Evolutionary conservation across 1,140 invertebrate genomes (phyloP).

Genomic region (Drosophila sp.): DNA sequence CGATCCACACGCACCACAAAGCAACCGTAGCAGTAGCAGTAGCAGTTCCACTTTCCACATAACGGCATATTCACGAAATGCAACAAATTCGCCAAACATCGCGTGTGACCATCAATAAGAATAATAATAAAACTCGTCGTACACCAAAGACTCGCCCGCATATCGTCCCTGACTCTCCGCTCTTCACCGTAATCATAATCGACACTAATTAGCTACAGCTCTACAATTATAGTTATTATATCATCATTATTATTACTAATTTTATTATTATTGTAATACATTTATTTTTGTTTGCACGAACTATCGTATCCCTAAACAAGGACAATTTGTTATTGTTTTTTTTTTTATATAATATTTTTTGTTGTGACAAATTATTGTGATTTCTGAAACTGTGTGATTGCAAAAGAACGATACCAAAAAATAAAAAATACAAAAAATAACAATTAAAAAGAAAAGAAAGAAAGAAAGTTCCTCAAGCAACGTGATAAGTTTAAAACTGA

Average conservation of each 20-base stretch:
- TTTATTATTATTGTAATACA: conserved; percentile 12
- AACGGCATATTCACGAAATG: conserved; percentile 48
- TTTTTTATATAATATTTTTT: conserved; percentile 24
- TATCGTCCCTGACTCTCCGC: conserved; percentile 12
- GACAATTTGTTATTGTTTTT: conserved; percentile 22
- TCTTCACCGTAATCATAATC: neutral
- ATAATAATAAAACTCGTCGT: conserved; percentile 29
- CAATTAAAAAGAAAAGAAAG: conserved; percentile 51
- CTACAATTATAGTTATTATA: neutral
- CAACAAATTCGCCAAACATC: conserved; percentile 52
- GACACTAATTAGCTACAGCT: conserved; percentile 28
- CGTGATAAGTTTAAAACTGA: conserved; percentile 65
- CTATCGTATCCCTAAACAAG: neutral
- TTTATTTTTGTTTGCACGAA: conserved; percentile 26
- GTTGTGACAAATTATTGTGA: conserved; percentile 69
- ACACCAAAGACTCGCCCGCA: conserved; percentile 51
- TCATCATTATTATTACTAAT: neutral
- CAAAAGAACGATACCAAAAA: conserved; percentile 61
- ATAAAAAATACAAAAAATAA: conserved; percentile 50
- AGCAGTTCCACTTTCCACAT: neutral
- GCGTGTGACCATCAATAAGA: conserved; percentile 31
- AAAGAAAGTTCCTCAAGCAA: conserved; percentile 80
- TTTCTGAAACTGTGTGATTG: conserved; percentile 78
- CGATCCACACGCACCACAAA: conserved; percentile 6
- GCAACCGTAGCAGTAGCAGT: neutral